phyloP scores from a whole-genome alignment of 2,113 vertebrate genomes.

The Alexandromys fortis region DNA sequence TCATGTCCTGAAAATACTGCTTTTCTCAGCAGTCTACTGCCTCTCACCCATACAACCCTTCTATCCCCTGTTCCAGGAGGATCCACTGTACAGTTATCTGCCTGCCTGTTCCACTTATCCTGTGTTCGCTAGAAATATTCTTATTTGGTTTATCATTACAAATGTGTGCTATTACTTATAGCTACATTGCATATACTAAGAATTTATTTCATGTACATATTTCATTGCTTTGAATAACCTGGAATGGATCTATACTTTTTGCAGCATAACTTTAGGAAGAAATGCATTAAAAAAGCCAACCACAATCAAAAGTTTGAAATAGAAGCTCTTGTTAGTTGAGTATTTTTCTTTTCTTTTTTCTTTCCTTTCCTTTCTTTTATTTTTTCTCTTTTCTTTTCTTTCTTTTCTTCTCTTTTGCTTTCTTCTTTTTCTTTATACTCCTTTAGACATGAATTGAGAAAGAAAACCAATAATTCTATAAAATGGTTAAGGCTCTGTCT shows the following conservation, averaged over 20 bases:
- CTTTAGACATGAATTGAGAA: background rate
- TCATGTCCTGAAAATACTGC: background rate
- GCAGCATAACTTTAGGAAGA: background rate
- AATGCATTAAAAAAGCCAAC: conserved; percentile 7
- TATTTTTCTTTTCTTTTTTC: background rate
- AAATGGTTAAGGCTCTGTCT: conserved; percentile 13
- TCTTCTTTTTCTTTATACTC: background rate
- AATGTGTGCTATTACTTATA: background rate
- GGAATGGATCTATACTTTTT: background rate
- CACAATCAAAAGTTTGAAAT: background rate
- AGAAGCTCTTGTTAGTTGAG: background rate
- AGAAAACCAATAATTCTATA: conserved; percentile 8
- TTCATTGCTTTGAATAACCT: background rate
- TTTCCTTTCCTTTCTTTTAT: background rate
- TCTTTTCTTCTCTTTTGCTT: background rate
- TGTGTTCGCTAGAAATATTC: background rate
- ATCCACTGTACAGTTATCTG: background rate
- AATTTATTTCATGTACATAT: conserved; percentile 7
- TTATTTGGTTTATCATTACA: conserved; percentile 1
- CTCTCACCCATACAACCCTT: background rate
- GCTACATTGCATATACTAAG: background rate
- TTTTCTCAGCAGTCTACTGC: background rate
- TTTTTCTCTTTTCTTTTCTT: background rate
- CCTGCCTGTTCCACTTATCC: background rate
- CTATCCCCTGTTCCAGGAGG: background rate